phyloP scores from a whole-genome alignment of 2,888 invertebrate species.

The Microctonus hyperodae region DNA sequence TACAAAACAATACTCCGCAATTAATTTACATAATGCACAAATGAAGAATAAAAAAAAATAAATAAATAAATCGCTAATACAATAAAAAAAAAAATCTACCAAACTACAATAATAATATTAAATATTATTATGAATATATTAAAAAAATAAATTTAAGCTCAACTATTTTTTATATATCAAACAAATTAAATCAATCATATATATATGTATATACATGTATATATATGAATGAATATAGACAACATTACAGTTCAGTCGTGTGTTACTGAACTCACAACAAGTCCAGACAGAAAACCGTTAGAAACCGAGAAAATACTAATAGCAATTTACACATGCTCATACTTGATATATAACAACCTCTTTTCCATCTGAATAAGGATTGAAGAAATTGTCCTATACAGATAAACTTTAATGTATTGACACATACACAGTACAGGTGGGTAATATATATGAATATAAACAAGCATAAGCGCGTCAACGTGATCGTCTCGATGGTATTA shows the following conservation, averaged over 20 bases:
- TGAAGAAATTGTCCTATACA: constrained; percentile 1
- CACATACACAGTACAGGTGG: neutral
- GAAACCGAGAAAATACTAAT: constrained; percentile 12
- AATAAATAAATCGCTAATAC: neutral
- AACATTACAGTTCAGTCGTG: neutral
- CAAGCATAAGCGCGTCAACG: constrained; percentile 14
- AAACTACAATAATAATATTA: no score
- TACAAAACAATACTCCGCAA: neutral
- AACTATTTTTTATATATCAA: no score
- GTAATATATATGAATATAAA: constrained; percentile 1
- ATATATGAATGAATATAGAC: constrained; percentile 1
- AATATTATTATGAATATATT: no score
- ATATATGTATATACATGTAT: no score
- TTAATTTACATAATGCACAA: neutral
- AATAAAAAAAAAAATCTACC: neutral
- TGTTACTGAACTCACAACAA: constrained; percentile 6
- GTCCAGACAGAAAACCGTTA: constrained; percentile 14
- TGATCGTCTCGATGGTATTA: constrained; percentile 26
- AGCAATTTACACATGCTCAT: constrained; percentile 9
- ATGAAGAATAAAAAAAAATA: neutral
- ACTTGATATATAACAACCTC: neutral
- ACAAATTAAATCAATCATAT: neutral
- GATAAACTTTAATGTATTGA: neutral
- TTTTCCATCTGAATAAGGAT: neutral
- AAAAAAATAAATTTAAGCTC: no score